These are phyloP conservation scores for Tetragonula carbonaria DNA, from an alignment of 2,888 invertebrate species.

Conservation along the genomic window DNA sequence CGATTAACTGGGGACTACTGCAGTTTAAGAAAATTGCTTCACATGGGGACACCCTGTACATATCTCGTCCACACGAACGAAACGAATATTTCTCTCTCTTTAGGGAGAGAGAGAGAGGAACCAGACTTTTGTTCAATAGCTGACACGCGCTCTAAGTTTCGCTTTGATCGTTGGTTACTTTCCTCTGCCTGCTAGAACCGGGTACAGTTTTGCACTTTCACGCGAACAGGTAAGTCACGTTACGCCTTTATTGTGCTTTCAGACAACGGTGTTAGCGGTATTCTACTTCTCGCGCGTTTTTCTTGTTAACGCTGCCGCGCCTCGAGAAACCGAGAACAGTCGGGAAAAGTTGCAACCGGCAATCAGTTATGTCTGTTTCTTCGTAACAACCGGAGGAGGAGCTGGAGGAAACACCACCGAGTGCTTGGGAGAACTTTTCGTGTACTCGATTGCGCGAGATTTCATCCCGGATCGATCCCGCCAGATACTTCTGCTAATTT, in stretches of 20 bases:
- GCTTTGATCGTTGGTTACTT: slow-evolving; percentile 33
- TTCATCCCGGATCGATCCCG: slow-evolving; percentile 38
- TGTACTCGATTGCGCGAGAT: slow-evolving; percentile 43
- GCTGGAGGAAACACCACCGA: slow-evolving; percentile 10
- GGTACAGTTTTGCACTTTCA: neutral
- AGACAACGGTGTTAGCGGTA: slow-evolving; percentile 18
- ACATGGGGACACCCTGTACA: too few relatives aligned
- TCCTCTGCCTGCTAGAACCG: neutral
- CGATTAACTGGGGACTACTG: too few relatives aligned
- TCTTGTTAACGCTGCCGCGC: slow-evolving; percentile 34
- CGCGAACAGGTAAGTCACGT: slow-evolving; percentile 41
- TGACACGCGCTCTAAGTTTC: neutral
- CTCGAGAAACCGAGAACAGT: slow-evolving; percentile 11
- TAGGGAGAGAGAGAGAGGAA: neutral
- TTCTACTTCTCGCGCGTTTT: slow-evolving; percentile 45
- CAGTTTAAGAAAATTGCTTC: too few relatives aligned
- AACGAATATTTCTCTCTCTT: neutral
- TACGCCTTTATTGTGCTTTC: slow-evolving; percentile 40
- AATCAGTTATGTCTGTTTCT: slow-evolving; percentile 57
- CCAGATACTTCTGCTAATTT: slow-evolving; percentile 36
- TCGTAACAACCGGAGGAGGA: slow-evolving; percentile 11
- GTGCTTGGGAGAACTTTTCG: slow-evolving; percentile 34
- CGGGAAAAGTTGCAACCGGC: slow-evolving; percentile 43
- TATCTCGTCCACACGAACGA: neutral
- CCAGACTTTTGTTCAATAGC: neutral